Evolutionary conservation across 2,888 invertebrate species (phyloP).

Genomic region (Leucophenga maculata): DNA sequence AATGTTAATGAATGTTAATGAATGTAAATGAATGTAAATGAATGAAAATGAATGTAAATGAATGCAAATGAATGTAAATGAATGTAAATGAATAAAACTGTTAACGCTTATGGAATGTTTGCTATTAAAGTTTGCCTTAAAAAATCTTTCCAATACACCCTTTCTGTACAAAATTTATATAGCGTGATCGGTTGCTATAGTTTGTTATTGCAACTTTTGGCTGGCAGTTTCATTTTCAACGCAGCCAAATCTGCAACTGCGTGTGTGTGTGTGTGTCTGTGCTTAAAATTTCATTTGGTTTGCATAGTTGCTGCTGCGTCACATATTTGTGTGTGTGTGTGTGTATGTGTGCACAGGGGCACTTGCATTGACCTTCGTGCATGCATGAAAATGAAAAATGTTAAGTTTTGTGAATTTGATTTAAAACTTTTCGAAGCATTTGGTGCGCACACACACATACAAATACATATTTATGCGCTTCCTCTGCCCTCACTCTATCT

Average conservation of each 20-base stretch:
- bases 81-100: too few relatives aligned
- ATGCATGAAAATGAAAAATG: conserved; percentile 6
- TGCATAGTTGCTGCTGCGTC: conserved; percentile 11
- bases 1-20: too few relatives aligned
- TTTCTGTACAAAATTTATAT: too few relatives aligned
- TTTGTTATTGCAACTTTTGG: conserved; percentile 32
- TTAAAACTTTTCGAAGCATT: conserved; percentile 24
- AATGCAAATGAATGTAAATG: too few relatives aligned
- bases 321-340: neutral
- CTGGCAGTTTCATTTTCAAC: neutral
- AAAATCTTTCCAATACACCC: too few relatives aligned
- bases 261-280: conserved; percentile 9
- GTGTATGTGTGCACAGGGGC: neutral
- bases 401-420: conserved; percentile 24
- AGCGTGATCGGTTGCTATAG: conserved; percentile 20
- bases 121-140: too few relatives aligned
- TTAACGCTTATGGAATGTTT: too few relatives aligned
- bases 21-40: too few relatives aligned
- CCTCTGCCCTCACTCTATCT: neutral
- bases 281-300: conserved; percentile 13
- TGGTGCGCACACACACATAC: conserved; percentile 6
- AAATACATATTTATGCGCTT: neutral
- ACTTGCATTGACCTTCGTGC: conserved; percentile 1
- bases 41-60: too few relatives aligned
- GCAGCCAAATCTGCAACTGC: neutral